These are phyloP conservation scores for Phoxinus phoxinus DNA, from an alignment of 2,113 vertebrate species.

Conservation along the genomic window DNA sequence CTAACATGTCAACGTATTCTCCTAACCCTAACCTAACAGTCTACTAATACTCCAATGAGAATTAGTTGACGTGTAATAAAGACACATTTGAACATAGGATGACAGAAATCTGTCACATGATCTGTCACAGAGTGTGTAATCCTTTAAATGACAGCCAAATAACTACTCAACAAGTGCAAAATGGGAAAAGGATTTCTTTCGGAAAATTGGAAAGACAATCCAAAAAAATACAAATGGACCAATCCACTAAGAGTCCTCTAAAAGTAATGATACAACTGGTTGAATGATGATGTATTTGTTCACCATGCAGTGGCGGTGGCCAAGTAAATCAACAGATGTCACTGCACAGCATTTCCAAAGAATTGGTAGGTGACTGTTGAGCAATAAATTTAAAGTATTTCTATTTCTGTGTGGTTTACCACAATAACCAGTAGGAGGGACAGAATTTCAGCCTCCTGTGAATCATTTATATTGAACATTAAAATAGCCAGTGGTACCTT, in stretches of 20 bases:
- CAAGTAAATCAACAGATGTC: neutral
- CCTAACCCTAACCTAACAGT: no score
- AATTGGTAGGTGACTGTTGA: neutral
- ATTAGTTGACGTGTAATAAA: no score
- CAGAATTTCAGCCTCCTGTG: neutral
- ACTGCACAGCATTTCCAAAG: neutral
- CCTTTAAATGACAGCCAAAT: neutral
- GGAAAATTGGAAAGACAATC: neutral
- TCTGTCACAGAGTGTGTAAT: neutral
- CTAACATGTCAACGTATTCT: no score
- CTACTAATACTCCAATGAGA: no score
- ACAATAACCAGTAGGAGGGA: neutral
- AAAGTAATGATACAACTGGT: neutral
- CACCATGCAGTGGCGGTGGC: neutral
- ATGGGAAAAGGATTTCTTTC: neutral
- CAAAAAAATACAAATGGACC: neutral
- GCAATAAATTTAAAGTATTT: neutral
- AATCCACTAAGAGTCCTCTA: neutral
- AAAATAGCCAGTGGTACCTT: slow-evolving; percentile 62
- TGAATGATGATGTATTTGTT: neutral
- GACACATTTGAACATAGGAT: neutral
- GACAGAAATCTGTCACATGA: neutral
- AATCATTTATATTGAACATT: neutral
- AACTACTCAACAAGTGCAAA: neutral
- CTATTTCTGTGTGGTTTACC: neutral